Conservation (phyloP, 2,113 vertebrate genomes). For the Mionectes macconnelli region DNA sequence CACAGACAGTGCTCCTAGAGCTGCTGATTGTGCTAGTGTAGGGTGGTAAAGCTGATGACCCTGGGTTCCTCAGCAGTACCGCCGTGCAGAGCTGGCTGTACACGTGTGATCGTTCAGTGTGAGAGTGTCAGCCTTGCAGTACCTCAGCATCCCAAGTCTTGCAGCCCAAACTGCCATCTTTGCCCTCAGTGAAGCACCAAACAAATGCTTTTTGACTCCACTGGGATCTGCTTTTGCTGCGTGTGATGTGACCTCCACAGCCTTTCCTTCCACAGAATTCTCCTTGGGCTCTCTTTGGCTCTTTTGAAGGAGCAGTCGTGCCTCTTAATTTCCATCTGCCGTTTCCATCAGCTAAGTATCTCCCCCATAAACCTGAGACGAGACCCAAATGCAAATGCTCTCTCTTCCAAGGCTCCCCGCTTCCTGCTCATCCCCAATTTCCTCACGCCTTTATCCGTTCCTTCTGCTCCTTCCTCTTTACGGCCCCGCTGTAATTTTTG, state of each 20-base stretch:
- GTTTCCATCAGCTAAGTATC: not conserved
- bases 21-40: accelerated
- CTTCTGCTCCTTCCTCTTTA: not conserved
- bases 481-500: not conserved
- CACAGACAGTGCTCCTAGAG: not conserved
- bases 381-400: not conserved
- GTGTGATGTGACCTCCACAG: not conserved
- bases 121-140: not conserved
- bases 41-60: not conserved
- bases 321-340: not conserved
- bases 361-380: not conserved
- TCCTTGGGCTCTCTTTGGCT: not conserved
- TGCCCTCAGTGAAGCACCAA: not conserved
- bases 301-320: not conserved
- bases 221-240: not conserved
- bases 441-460: accelerated
- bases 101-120: accelerated
- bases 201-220: not conserved
- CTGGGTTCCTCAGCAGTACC: not conserved
- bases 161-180: not conserved
- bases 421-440: not conserved
- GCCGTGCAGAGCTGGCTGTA: accelerated
- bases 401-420: not conserved
- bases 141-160: accelerated
- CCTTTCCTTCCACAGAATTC: not conserved